Base-by-base conservation (phyloP, 1,140 invertebrate genomes). In the Nebria ingens region DNA sequence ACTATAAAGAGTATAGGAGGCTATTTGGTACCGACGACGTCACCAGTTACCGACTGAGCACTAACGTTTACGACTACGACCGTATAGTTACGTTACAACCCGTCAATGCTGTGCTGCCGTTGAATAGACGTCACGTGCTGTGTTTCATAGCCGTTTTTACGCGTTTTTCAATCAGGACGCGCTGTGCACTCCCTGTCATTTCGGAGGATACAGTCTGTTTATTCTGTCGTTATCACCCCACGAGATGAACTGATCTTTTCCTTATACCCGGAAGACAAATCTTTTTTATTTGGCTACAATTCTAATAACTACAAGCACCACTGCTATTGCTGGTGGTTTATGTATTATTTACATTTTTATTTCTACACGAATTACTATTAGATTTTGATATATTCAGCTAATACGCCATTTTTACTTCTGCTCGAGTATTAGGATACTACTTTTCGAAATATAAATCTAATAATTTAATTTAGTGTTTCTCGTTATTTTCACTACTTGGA, bases 1-100 rank as follows among this genome's bases (percentile, higher is more conserved):
- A 40, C 53, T 55, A 55, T 55, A 55, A 55, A 55, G 53, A 21
- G 53, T 19, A 34, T 12, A 45, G 9, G n/a, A n/a, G 40, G 40
- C 40, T 17, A 45, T 45, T 45, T 17, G 17, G 9, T 12, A 20
- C 4, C 50, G 50, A 6, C 50, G 50, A 19, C 50, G 50, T 51
- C 50, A 20, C 11, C 50, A 11, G 50, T 20, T 4, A 20, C 11
- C 50, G 19, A 20, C 11, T 4, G 6, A 20, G 50, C 17, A 51
- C 11, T 51, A 51, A 51, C 19, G 3, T 20, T 51, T 22, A 45
- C 40, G 40, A 45, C 40, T 9, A 45, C 40, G 40, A 11, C n/a
- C n/a, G n/a, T n/a, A n/a, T n/a, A n/a, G n/a, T n/a, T n/a, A n/a
- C 25, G 25, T n/a, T 34, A n/a, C 25, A 6, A n/a, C 25, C 25